Percentiles rank a stretch among this genome's conserved stretches.
phyloP scores from a whole-genome alignment of 1,140 invertebrate genomes.

The Gonioctena quinquepunctata region DNA sequence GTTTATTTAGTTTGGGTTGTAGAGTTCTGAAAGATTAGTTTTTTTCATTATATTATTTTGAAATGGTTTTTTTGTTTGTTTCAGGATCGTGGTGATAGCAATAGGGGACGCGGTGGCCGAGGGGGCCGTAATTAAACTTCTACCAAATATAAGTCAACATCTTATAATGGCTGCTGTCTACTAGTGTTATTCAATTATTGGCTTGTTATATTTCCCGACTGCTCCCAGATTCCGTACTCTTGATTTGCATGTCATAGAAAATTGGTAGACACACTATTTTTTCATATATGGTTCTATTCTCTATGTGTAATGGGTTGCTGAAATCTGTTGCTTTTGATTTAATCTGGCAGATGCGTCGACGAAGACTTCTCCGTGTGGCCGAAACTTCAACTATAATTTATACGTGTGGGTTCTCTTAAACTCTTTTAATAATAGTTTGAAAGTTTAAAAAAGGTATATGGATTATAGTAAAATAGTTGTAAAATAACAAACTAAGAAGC shows the following conservation, averaged over 20 bases:
- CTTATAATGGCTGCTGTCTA: slow-evolving; percentile 41
- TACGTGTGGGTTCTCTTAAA: slow-evolving; percentile 33
- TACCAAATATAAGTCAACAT: background rate
- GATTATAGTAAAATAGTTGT: slow-evolving; percentile 51
- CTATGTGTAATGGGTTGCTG: background rate
- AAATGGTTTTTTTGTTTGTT: slow-evolving; percentile 36
- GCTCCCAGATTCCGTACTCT: background rate
- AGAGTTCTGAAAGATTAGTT: too few species aligned
- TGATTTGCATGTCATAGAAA: slow-evolving; percentile 8
- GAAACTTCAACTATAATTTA: slow-evolving; percentile 27
- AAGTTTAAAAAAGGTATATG: slow-evolving; percentile 49
- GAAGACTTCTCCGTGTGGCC: background rate
- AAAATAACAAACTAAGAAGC: slow-evolving; percentile 44
- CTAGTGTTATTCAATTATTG: slow-evolving; percentile 33
- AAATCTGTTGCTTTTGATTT: background rate
- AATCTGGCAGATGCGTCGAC: background rate
- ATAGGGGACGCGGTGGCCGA: slow-evolving; percentile 43
- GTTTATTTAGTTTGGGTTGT: too few species aligned
- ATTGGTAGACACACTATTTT: slow-evolving; percentile 1
- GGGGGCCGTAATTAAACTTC: slow-evolving; percentile 46
- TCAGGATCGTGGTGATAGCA: slow-evolving; percentile 49
- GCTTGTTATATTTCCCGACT: slow-evolving; percentile 13
- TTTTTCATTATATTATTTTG: too few species aligned
- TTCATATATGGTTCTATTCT: slow-evolving; percentile 4
- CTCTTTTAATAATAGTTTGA: slow-evolving; percentile 21